Base-by-base conservation (phyloP, 2,797 vertebrate species). In the Ptychadena robeensis region DNA sequence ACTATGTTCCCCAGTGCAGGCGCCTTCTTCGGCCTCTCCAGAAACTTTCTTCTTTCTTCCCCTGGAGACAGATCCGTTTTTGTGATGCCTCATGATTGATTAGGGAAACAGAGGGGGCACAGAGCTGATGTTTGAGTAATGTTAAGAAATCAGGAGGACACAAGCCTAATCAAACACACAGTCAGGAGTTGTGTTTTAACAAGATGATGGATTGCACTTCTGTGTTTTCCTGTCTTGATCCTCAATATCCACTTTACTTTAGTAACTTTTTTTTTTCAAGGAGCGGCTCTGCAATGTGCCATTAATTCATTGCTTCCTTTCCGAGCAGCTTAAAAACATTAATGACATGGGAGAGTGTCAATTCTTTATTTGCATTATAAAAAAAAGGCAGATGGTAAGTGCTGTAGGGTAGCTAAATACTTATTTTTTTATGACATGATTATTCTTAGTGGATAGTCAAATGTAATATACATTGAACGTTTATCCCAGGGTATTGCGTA, bases 81-180 rank as follows among this genome's bases (percentile, higher is more conserved):
- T 90, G 76, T 80, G 82, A 82, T 85, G 85, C 80, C 1, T 82
- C 63, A 86, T 93, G 93, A 94, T 94, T 93, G 93, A 95, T 95
- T 87, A 86, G 86, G 91, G 90, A 87, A 91, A 90, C 91, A 88
- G 89, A 93, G 93, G 93, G 91, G 91, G 91, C 90, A 80, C 88
- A 85, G 87, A 86, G 57, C 88, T 91, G 90, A 91, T 92, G 94
- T 91, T 64, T 93, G 92, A 95, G 91, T 79, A 94, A 90, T 90
- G 27, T 87, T 89, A 94, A 85, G 86, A 91, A 93, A 87, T 87
- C 88, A 88, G 88, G 89, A 94, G 92, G 93, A 95, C 93, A 90
- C 90, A 94, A 91, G 88, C 70, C 89, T 89, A 85, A 83, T 89
- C 76, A 88, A 91, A 94, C 93, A 85, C 95, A 93, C 89, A 88